These are phyloP conservation scores for Drosophila santomea DNA, from an alignment of 1,140 invertebrate genomes.

Conservation along the genomic window DNA sequence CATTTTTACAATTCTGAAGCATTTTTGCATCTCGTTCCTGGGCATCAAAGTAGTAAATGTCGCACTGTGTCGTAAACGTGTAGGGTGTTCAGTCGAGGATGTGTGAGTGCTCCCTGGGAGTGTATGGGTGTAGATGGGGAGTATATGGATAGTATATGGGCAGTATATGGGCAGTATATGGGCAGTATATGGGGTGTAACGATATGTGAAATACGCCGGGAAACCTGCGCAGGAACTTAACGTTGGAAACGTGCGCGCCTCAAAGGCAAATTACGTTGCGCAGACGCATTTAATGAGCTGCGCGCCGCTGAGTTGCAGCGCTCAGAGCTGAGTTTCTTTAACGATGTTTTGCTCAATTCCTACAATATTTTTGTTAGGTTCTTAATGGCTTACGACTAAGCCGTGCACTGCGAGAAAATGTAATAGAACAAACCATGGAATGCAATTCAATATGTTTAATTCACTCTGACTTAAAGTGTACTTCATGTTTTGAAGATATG, in stretches of 20 bases:
- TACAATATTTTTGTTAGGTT: conserved; percentile 50
- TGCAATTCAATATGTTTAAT: no score
- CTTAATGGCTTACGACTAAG: conserved; percentile 51
- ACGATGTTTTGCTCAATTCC: conserved; percentile 43
- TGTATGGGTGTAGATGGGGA: not conserved
- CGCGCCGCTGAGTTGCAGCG: conserved; percentile 23
- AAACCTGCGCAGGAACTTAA: conserved; percentile 45
- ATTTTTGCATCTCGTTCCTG: conserved; percentile 54
- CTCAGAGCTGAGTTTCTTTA: conserved; percentile 26
- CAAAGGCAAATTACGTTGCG: conserved; percentile 80
- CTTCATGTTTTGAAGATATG: not conserved
- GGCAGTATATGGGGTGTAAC: conserved; percentile 59
- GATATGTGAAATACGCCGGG: conserved; percentile 50
- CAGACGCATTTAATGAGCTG: conserved; percentile 79
- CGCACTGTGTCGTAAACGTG: conserved; percentile 74
- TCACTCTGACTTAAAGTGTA: no score
- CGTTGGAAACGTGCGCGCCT: conserved; percentile 70
- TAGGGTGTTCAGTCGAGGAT: conserved; percentile 1
- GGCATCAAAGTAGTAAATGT: conserved; percentile 84
- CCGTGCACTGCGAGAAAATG: conserved; percentile 6
- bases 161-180: not conserved
- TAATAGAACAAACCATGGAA: not conserved
- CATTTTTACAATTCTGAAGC: conserved; percentile 76
- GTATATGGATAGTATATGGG: not conserved
- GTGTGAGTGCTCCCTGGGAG: conserved; percentile 6